These are phyloP conservation scores for Gambusia affinis DNA, from an alignment of 2,113 vertebrate species.

Conservation along the genomic window DNA sequence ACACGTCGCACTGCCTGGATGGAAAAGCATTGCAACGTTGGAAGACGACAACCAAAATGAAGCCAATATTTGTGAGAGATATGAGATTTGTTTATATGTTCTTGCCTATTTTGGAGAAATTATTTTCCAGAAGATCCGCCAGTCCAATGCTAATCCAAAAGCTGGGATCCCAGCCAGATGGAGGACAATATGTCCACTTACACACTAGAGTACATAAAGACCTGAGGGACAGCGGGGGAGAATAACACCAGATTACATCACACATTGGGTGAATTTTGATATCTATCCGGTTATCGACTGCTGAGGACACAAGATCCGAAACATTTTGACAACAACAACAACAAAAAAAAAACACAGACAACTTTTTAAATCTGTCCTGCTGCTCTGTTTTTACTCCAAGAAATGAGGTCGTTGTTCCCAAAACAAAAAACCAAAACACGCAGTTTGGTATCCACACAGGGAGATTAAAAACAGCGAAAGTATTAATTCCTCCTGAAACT, in stretches of 20 bases:
- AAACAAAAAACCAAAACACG: background rate
- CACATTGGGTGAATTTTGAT: background rate
- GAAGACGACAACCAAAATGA: background rate
- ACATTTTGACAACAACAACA: background rate
- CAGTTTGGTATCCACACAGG: too few species aligned
- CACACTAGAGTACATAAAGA: slow-evolving; percentile 95
- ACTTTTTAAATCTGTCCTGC: background rate
- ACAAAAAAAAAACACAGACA: background rate
- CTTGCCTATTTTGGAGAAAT: slow-evolving; percentile 87
- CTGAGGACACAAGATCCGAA: slow-evolving; percentile 10
- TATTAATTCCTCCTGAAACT: too few species aligned
- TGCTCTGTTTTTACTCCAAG: slow-evolving; percentile 4
- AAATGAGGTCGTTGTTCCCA: slow-evolving; percentile 6
- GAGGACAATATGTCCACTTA: slow-evolving; percentile 93
- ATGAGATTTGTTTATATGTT: too few species aligned
- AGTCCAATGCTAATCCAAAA: slow-evolving; percentile 90
- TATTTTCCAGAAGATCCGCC: slow-evolving; percentile 86
- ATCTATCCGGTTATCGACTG: slow-evolving; percentile 1
- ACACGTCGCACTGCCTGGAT: slow-evolving; percentile 84
- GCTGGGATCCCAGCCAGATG: slow-evolving; percentile 88
- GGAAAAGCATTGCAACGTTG: background rate
- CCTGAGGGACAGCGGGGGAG: slow-evolving; percentile 66
- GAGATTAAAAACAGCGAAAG: too few species aligned
- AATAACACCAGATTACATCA: background rate
- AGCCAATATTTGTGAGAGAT: background rate